Conservation (phyloP, 2,888 invertebrate genomes). For the Drosophila rellima region DNA sequence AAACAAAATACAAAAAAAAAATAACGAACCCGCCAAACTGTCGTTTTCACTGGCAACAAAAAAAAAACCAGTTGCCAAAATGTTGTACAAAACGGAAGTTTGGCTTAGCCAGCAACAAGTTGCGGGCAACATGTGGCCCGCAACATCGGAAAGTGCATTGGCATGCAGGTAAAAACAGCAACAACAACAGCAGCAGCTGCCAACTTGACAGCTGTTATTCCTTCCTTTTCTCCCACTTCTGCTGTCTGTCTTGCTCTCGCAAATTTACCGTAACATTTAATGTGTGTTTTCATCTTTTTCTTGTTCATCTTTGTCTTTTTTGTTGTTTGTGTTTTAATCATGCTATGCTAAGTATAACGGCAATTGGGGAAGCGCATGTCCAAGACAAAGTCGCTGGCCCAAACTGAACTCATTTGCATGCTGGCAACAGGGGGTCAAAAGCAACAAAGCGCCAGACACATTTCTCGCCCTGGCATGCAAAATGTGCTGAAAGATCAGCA, state of each 20-base stretch:
- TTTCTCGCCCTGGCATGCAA: constrained; percentile 25
- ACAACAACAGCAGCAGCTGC: constrained; percentile 53
- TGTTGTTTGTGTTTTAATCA: constrained; percentile 8
- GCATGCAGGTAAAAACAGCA: constrained; percentile 43
- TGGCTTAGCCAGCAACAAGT: constrained; percentile 52
- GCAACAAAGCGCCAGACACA: constrained; percentile 28
- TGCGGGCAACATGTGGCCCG: constrained; percentile 42
- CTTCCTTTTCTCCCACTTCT: constrained; percentile 22
- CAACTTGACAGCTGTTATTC: constrained; percentile 52
- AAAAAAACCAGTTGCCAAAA: constrained; percentile 36
- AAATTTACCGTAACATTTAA: constrained; percentile 45
- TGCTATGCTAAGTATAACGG: constrained; percentile 39
- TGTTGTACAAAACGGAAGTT: constrained; percentile 53
- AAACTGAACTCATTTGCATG: constrained; percentile 74
- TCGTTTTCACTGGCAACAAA: constrained; percentile 63
- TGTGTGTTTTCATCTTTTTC: background rate
- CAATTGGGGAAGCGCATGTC: constrained; percentile 42
- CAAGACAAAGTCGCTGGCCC: constrained; percentile 45
- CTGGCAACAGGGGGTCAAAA: constrained; percentile 60
- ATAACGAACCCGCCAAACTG: constrained; percentile 49
- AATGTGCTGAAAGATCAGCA: constrained; percentile 42
- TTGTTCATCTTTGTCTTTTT: background rate
- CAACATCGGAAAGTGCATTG: constrained; percentile 23
- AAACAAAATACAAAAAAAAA: background rate
- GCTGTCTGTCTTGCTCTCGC: constrained; percentile 20